Percentiles rank a stretch among this genome's conserved stretches.
Evolutionary conservation across 64 coral and sea anemone genomes (phyloP).

Genomic region (Porites australiensis): DNA sequence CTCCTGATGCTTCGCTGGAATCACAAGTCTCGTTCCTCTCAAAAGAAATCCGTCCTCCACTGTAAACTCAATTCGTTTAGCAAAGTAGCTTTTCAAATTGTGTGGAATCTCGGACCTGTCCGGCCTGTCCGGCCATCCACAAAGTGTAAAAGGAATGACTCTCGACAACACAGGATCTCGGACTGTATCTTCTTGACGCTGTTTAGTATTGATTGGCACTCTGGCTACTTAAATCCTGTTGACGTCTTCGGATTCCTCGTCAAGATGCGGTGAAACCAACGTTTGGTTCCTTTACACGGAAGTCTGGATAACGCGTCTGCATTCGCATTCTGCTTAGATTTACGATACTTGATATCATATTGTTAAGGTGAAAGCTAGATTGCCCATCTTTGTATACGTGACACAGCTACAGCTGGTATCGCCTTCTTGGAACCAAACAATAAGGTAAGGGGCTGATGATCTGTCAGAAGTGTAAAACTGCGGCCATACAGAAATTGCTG

Average conservation of each 20-base stretch:
- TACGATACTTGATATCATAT: conserved; percentile 26
- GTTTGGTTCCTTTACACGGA: not conserved
- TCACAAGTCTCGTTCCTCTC: conserved; percentile 48
- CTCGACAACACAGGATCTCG: conserved; percentile 11
- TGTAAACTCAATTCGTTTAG: conserved; percentile 24
- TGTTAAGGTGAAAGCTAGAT: conserved; percentile 20
- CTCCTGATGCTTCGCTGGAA: conserved; percentile 8
- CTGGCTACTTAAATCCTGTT: conserved; percentile 35
- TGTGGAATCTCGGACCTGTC: conserved; percentile 10
- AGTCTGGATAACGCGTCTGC: conserved; percentile 29
- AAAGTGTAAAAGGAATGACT: too few relatives aligned
- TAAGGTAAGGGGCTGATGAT: conserved; percentile 45
- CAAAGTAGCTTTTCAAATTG: conserved; percentile 32
- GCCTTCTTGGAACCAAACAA: conserved; percentile 40
- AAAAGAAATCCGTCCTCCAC: conserved; percentile 62
- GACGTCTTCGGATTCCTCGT: not conserved
- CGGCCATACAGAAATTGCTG: conserved; percentile 49
- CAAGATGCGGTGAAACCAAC: not conserved
- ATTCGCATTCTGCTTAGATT: conserved; percentile 23
- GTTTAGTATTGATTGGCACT: conserved; percentile 29
- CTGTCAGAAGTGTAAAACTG: conserved; percentile 9
- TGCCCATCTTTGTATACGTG: conserved; percentile 32
- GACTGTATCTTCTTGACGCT: conserved; percentile 29
- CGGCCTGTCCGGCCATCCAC: too few relatives aligned
- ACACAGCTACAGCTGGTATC: conserved; percentile 48